Conservation (phyloP, 2,113 vertebrate genomes). For the Nettapus auritus region DNA sequence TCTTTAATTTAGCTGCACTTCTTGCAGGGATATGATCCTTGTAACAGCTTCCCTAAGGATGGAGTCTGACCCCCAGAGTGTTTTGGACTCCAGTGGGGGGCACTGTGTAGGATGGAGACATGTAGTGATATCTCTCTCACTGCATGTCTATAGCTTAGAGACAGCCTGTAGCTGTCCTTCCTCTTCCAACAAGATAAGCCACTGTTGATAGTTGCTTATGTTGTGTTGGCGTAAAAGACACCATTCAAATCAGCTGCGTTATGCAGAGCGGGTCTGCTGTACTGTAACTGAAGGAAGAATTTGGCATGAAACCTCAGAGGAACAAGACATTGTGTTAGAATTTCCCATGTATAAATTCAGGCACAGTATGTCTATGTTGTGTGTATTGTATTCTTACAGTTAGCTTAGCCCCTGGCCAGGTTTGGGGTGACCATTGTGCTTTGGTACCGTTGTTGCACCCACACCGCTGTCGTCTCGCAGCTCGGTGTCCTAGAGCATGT, state of each 20-base stretch:
- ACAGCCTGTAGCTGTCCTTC: not conserved
- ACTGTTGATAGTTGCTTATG: not conserved
- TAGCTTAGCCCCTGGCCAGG: not conserved
- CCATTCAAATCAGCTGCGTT: not conserved
- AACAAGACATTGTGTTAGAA: not conserved
- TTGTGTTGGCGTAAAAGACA: not conserved
- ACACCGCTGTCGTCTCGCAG: rapidly evolving
- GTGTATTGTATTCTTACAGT: not conserved
- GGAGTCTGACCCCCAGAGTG: not conserved
- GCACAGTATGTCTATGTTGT: not conserved
- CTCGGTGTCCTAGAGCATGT: not conserved
- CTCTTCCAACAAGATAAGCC: not conserved
- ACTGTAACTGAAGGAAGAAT: not conserved
- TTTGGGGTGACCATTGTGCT: not conserved
- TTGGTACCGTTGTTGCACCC: not conserved
- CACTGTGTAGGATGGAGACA: not conserved
- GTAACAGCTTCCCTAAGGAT: not conserved
- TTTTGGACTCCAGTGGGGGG: not conserved
- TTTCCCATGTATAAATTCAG: not conserved
- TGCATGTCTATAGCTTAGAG: not conserved
- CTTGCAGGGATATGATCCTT: not conserved
- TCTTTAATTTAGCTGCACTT: not conserved
- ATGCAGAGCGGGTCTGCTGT: not conserved
- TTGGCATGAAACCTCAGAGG: not conserved
- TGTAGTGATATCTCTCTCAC: not conserved